Conservation (phyloP, 2,888 invertebrate genomes). For the Psylliodes chrysocephalus region DNA sequence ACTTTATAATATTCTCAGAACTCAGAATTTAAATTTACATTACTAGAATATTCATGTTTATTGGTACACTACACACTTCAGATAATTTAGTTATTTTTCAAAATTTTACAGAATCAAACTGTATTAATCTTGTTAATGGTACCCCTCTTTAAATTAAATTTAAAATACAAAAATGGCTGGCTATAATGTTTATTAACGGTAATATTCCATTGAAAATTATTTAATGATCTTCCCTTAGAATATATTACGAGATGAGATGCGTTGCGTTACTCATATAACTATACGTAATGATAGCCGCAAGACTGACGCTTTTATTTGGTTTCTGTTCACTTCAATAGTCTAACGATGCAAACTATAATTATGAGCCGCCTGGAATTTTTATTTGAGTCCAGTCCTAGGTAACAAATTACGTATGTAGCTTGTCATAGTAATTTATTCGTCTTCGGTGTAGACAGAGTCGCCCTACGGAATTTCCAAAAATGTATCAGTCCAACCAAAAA, state of each 20-base stretch:
- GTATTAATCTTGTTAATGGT: too few relatives aligned
- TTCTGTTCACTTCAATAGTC: conserved; percentile 1
- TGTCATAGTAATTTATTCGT: conserved; percentile 2
- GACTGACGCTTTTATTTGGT: neutral
- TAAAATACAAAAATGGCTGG: too few relatives aligned
- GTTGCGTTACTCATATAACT: neutral
- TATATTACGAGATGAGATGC: neutral
- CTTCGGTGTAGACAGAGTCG: neutral
- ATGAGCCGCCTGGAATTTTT: neutral
- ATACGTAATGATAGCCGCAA: neutral
- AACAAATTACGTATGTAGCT: neutral
- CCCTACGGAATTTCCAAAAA: neutral
- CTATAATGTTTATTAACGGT: too few relatives aligned
- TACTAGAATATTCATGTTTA: too few relatives aligned
- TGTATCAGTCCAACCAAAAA: too few relatives aligned
- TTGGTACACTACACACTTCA: too few relatives aligned
- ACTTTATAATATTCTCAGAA: too few relatives aligned
- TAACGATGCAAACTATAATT: conserved; percentile 4
- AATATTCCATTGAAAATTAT: neutral
- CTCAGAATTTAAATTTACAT: too few relatives aligned
- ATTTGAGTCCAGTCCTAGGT: neutral
- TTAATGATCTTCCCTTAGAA: neutral
- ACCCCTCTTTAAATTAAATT: too few relatives aligned
- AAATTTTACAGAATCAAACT: too few relatives aligned
- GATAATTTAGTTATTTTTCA: too few relatives aligned